Evolutionary conservation across 2,888 invertebrate genomes (phyloP), one percentile per base, ranked within the genome.

Genomic region (Clepsis dumicolana): DNA sequence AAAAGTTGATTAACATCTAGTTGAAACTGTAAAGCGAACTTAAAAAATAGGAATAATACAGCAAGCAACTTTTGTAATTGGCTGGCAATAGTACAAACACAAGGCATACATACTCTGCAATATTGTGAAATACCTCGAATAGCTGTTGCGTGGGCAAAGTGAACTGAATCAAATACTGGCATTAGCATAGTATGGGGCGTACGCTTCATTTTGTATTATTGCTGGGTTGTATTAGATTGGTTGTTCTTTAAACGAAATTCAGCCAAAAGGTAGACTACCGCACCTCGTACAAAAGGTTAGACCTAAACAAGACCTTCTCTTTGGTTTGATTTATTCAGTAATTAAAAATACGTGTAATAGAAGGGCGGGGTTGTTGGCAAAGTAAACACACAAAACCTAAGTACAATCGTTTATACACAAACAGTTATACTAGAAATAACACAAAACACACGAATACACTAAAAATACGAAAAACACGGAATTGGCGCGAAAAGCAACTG

Each of bases 1-100:
- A 79, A 81, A 83, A 81, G 80, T 82, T 85, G 80, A 83, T 83
- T 80, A 80, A 81, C 64, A 60, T 70, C 75, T 69, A 71, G 68
- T 70, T 35, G 24, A 25, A 54, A 44, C 27, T 29, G 56, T 21
- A 32, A 53, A 52, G 27, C 35, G 8, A 35, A 38, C 14, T 14
- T 8, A 18, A 35, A 10, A 50, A 64, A 35, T 16, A 4, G 8
- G 35, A 62, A 62, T 29, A 44, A 60, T 48, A 44, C 12, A n/a
- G 27, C 41, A n/a, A 10, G 27, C 29, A 24, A 18, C 53, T 18
- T 60, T 57, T 25, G n/a, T 50, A 60, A 66, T 61, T 54, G 25
- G 24, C 32, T 25, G 32, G 29, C 50, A 32, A 14, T 25, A 48
- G 18, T 35, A 25, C 27, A 35, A 65, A 50, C 52, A 50, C 35